phyloP scores from a whole-genome alignment of 2,888 invertebrate genomes.

The Tetranychus piercei region DNA sequence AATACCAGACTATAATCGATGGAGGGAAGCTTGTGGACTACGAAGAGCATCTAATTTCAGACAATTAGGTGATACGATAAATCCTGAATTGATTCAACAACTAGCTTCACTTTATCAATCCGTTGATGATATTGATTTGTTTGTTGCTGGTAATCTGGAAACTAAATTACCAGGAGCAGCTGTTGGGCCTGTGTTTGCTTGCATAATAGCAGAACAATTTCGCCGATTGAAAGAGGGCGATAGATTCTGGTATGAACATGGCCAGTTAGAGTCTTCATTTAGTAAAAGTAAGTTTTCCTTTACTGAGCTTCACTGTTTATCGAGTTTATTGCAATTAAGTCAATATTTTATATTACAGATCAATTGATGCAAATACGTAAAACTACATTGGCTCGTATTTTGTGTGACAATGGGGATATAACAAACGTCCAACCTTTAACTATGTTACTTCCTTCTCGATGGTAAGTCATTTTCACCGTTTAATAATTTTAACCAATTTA shows the following conservation, averaged over 20 bases:
- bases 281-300: neutral
- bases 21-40: neutral
- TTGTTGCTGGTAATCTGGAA: conserved; percentile 67
- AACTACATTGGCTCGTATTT: neutral
- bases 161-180: conserved; percentile 51
- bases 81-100: neutral
- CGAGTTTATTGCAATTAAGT: neutral
- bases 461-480: too few species aligned
- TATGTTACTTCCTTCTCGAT: neutral
- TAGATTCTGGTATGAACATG: conserved; percentile 69
- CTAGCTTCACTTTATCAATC: conserved; percentile 33
- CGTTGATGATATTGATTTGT: conserved; percentile 67
- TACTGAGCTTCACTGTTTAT: neutral
- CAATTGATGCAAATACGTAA: neutral
- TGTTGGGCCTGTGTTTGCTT: conserved; percentile 63
- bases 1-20: neutral
- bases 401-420: neutral
- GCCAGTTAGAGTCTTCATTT: conserved; percentile 28
- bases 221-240: conserved; percentile 52
- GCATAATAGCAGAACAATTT: conserved; percentile 68
- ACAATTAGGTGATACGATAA: neutral
- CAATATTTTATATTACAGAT: neutral
- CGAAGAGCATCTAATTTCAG: neutral
- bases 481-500: too few species aligned
- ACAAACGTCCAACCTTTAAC: neutral